These are phyloP conservation scores for Selenia dentaria DNA, from an alignment of 2,888 invertebrate genomes.

Conservation along the genomic window DNA sequence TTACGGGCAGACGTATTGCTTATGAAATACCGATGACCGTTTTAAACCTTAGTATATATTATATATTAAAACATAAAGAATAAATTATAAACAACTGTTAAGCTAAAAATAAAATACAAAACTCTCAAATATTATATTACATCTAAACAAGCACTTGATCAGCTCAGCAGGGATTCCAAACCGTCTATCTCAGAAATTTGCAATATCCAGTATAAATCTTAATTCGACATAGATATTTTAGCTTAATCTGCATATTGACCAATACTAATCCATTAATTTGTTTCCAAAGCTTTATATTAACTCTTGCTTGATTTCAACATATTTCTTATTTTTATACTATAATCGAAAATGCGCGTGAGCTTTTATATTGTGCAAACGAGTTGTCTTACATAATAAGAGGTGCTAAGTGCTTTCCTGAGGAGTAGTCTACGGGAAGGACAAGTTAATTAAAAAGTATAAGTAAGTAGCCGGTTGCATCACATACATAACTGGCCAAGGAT, in stretches of 20 bases:
- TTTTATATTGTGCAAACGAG: slow-evolving; percentile 24
- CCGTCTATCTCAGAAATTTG: too few species aligned
- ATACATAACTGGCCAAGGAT: slow-evolving; percentile 35
- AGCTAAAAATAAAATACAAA: too few species aligned
- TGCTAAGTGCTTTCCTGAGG: slow-evolving; percentile 48
- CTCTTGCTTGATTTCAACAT: slow-evolving; percentile 10
- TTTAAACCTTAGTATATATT: too few species aligned
- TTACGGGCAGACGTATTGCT: too few species aligned
- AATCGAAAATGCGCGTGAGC: slow-evolving; percentile 33
- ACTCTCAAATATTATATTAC: too few species aligned
- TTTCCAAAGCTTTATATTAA: slow-evolving; percentile 19
- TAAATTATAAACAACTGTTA: too few species aligned
- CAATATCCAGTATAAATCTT: too few species aligned
- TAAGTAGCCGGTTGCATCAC: slow-evolving; percentile 56
- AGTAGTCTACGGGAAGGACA: slow-evolving; percentile 52
- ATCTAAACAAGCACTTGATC: too few species aligned
- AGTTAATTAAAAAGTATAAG: slow-evolving; percentile 64
- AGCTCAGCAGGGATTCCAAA: too few species aligned
- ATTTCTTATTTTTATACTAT: slow-evolving; percentile 8
- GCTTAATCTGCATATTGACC: slow-evolving; percentile 34
- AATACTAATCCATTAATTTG: slow-evolving; percentile 32
- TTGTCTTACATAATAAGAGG: slow-evolving; percentile 34
- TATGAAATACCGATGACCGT: too few species aligned
- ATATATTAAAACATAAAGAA: too few species aligned
- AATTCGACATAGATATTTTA: slow-evolving; percentile 28